phyloP scores from a whole-genome alignment of 2,797 vertebrate species.

The Malacoctenus gilli region DNA sequence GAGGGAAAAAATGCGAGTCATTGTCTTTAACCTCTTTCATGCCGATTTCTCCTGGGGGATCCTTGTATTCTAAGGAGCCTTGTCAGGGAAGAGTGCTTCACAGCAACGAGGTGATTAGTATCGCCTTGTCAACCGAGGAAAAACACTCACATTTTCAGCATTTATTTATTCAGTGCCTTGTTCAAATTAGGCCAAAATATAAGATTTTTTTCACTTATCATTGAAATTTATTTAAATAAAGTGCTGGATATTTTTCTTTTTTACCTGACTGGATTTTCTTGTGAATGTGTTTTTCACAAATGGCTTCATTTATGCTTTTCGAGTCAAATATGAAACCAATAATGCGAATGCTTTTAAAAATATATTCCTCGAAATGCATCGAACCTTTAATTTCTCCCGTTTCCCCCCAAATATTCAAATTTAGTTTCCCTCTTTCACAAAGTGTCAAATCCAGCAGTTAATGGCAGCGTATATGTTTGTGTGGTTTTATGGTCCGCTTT shows the following conservation, averaged over 20 bases:
- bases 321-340: too few relatives aligned
- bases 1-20: conserved; percentile 82
- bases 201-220: conserved; percentile 17
- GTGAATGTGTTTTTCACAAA: background rate
- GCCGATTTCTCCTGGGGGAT: conserved; percentile 90
- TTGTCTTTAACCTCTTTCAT: conserved; percentile 97
- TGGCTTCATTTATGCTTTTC: too few relatives aligned
- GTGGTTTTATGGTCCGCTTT: conserved; percentile 74
- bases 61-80: conserved; percentile 71
- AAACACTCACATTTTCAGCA: conserved; percentile 66
- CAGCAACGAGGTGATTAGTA: conserved; percentile 80
- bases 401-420: conserved; percentile 17
- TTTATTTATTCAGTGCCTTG: conserved; percentile 66
- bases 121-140: conserved; percentile 77
- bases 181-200: conserved; percentile 46
- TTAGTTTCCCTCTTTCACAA: conserved; percentile 32
- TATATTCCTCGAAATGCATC: background rate
- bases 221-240: conserved; percentile 13
- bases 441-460: conserved; percentile 57
- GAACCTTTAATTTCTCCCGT: conserved; percentile 4
- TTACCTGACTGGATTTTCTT: too few relatives aligned
- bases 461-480: conserved; percentile 69
- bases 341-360: too few relatives aligned
- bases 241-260: conserved; percentile 10
- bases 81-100: conserved; percentile 79